A percentile compares a stretch with the other conserved stretches of the same genome.
Evolutionary conservation across 2,888 invertebrate species (phyloP).

Genomic region (Volucella inflata): DNA sequence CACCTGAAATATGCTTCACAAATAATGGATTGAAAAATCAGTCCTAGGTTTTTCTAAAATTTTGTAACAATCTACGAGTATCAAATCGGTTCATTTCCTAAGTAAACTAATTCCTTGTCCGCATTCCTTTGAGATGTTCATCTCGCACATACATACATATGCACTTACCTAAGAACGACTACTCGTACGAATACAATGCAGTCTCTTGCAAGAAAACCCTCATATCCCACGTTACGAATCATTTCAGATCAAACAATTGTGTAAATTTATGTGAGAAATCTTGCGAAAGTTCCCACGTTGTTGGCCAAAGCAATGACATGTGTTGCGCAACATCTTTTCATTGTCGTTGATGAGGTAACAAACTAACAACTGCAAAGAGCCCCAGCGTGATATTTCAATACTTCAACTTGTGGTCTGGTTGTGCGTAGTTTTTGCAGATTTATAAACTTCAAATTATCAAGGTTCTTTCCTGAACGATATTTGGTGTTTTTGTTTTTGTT

Average conservation of each 20-base stretch:
- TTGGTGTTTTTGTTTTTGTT: no score
- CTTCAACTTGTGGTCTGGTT: not conserved
- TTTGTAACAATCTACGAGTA: no score
- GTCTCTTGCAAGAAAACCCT: slow-evolving; percentile 17
- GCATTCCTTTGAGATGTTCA: not conserved
- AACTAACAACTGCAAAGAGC: not conserved
- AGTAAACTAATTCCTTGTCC: no score
- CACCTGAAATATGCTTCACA: no score
- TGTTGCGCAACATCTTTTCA: slow-evolving; percentile 38
- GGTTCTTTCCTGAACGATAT: not conserved
- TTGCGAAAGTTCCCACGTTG: slow-evolving; percentile 18
- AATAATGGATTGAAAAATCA: no score
- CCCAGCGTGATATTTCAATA: no score
- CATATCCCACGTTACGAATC: slow-evolving; percentile 41
- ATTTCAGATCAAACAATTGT: slow-evolving; percentile 31
- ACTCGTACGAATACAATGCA: not conserved
- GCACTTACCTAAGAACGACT: no score
- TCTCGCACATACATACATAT: slow-evolving; percentile 5
- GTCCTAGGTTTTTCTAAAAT: no score
- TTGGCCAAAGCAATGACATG: slow-evolving; percentile 12
- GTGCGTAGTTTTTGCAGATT: not conserved
- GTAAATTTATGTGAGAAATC: slow-evolving; percentile 45
- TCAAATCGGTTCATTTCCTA: no score
- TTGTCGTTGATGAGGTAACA: slow-evolving; percentile 42
- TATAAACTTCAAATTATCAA: slow-evolving; percentile 2